A percentile compares a stretch with the other conserved stretches of the same genome.
Conservation (phyloP, 2,888 invertebrate genomes). For the Cephus runcator region DNA sequence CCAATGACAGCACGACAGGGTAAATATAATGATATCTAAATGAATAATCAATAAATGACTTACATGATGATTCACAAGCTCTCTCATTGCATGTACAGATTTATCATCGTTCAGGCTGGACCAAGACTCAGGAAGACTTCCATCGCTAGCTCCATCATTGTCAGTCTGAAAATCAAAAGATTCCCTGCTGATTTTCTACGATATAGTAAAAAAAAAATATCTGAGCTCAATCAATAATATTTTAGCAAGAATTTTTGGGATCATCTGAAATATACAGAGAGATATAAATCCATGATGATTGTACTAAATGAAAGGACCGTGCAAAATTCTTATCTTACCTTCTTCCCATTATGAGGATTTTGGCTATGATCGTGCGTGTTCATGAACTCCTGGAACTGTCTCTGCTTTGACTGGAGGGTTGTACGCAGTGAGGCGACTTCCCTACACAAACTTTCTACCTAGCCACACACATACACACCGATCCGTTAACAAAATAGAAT, state of each 20-base stretch:
- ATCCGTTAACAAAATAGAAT: slow-evolving; percentile 62
- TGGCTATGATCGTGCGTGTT: slow-evolving; percentile 56
- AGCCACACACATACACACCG: slow-evolving; percentile 63
- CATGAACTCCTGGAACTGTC: slow-evolving; percentile 61
- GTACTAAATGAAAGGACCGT: neutral
- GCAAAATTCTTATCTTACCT: slow-evolving; percentile 48
- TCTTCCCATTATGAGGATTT: slow-evolving; percentile 50
- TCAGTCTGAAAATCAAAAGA: slow-evolving; percentile 57
- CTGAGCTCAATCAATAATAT: neutral
- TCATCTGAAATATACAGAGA: neutral
- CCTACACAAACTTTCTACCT: slow-evolving; percentile 66
- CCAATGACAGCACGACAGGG: neutral
- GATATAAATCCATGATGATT: neutral
- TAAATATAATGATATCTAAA: neutral
- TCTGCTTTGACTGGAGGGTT: slow-evolving; percentile 63
- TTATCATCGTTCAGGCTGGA: slow-evolving; percentile 69
- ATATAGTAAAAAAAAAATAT: neutral
- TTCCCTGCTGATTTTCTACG: neutral
- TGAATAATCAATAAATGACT: slow-evolving; percentile 54
- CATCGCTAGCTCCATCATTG: slow-evolving; percentile 49
- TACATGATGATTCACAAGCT: slow-evolving; percentile 79
- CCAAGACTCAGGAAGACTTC: slow-evolving; percentile 60
- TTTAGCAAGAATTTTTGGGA: neutral
- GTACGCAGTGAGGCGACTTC: slow-evolving; percentile 64
- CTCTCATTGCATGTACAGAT: slow-evolving; percentile 73